phyloP scores from a whole-genome alignment of 1,140 invertebrate species.

The Lucilia sericata region DNA sequence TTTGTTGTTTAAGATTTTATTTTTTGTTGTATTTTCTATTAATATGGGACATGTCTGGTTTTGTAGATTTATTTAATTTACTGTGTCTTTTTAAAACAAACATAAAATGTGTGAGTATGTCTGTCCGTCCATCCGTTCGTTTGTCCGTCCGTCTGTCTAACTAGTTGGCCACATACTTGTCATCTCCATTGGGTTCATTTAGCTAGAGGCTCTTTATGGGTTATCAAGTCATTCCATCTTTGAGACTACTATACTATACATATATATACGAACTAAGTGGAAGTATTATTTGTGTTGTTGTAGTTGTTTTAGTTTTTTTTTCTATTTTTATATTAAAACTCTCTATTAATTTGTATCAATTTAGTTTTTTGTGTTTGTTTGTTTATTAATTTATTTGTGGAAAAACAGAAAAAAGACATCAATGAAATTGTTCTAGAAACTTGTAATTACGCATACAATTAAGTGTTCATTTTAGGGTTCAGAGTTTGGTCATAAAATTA shows the following conservation, averaged over 20 bases:
- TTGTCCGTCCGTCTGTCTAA: no score
- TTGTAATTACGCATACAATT: background rate
- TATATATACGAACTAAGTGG: background rate
- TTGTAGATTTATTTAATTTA: no score
- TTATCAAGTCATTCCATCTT: constrained; percentile 1
- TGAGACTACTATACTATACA: background rate
- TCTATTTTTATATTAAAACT: background rate
- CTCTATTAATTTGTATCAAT: constrained; percentile 15
- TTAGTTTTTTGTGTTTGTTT: background rate
- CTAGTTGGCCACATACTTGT: no score
- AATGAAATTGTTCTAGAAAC: constrained; percentile 22
- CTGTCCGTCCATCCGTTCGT: no score
- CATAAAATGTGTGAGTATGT: no score
- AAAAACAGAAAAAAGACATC: background rate
- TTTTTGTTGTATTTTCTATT: no score
- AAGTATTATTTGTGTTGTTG: no score
- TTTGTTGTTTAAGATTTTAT: no score
- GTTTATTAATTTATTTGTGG: background rate
- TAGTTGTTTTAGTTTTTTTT: no score
- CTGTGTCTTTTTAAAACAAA: no score
- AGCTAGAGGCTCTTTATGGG: constrained; percentile 18
- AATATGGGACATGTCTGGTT: no score
- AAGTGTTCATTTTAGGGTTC: background rate
- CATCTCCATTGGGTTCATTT: no score
- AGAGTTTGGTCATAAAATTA: background rate